Percentiles rank a stretch among this genome's conserved stretches.
phyloP scores from a whole-genome alignment of 1,140 invertebrate species.

The Drosophila sproati region DNA sequence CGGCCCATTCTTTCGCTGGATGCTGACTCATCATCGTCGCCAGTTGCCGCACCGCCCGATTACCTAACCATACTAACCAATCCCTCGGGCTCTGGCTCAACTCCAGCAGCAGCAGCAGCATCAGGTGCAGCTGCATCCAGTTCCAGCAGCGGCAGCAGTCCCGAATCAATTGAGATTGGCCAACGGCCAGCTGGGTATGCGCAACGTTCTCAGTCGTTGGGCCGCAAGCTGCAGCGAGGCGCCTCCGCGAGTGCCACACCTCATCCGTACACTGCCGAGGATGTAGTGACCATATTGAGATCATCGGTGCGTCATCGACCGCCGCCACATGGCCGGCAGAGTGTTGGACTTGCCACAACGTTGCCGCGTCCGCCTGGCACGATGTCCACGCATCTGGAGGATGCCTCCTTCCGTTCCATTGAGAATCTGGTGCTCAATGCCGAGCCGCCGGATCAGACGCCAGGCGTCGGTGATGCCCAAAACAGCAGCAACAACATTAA shows the following conservation, averaged over 20 bases:
- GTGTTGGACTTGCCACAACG: constrained; percentile 38
- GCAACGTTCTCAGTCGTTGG: constrained; percentile 67
- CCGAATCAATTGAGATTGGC: constrained; percentile 63
- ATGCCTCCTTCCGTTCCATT: constrained; percentile 84
- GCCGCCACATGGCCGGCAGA: constrained; percentile 21
- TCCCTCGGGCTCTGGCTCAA: constrained; percentile 49
- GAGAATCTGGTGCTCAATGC: constrained; percentile 87
- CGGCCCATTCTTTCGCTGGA: constrained; percentile 70
- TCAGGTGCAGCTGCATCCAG: constrained; percentile 74
- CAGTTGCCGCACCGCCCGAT: constrained; percentile 76
- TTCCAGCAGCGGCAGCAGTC: constrained; percentile 75
- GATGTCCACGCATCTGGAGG: constrained; percentile 70
- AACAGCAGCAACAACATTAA: constrained; percentile 1
- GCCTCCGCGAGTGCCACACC: constrained; percentile 11
- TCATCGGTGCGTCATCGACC: constrained; percentile 79
- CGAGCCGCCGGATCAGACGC: constrained; percentile 85
- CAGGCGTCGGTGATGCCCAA: constrained; percentile 47
- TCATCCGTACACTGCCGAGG: constrained; percentile 85
- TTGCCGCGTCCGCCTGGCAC: constrained; percentile 65
- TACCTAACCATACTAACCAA: constrained; percentile 85
- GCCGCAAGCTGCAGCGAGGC: constrained; percentile 57
- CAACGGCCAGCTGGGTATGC: constrained; percentile 56
- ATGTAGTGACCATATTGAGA: constrained; percentile 87
- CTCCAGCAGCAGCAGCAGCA: constrained; percentile 9
- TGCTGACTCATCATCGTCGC: constrained; percentile 54